Evolutionary conservation across 1,140 invertebrate genomes (phyloP).

Genomic region (Tetragnatha versicolor): DNA sequence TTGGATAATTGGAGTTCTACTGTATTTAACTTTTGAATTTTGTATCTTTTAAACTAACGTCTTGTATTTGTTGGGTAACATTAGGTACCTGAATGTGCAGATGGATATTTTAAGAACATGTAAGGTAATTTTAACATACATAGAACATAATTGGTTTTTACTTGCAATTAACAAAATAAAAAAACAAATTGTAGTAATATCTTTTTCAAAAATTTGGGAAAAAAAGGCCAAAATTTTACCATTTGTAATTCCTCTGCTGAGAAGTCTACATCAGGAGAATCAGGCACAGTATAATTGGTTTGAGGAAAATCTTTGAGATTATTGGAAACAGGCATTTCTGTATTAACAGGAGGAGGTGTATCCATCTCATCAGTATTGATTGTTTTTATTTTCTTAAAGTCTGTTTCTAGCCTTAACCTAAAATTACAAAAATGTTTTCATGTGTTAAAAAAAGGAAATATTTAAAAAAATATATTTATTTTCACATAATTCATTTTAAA

Average conservation of each 20-base stretch:
- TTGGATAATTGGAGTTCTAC: too few relatives aligned
- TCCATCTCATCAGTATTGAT: not conserved
- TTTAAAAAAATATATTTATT: not conserved
- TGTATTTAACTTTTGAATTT: too few relatives aligned
- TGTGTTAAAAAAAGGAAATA: not conserved
- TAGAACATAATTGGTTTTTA: too few relatives aligned
- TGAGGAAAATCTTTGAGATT: not conserved
- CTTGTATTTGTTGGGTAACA: too few relatives aligned
- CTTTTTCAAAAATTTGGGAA: too few relatives aligned
- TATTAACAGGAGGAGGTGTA: not conserved
- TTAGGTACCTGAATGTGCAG: too few relatives aligned
- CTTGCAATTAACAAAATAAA: too few relatives aligned
- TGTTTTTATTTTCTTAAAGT: constrained; percentile 36
- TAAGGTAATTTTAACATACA: not conserved
- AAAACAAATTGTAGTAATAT: too few relatives aligned
- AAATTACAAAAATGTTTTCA: not conserved
- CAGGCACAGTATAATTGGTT: not conserved
- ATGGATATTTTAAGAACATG: too few relatives aligned
- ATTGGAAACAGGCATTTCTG: not conserved
- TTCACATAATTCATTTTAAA: not conserved
- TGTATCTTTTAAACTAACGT: too few relatives aligned
- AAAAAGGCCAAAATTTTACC: constrained; percentile 65
- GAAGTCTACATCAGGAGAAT: constrained; percentile 68
- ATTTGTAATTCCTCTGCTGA: constrained; percentile 89
- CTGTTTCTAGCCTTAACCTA: constrained; percentile 46